Base-by-base conservation (phyloP, 2,888 invertebrate species). In the Sympetrum striolatum region DNA sequence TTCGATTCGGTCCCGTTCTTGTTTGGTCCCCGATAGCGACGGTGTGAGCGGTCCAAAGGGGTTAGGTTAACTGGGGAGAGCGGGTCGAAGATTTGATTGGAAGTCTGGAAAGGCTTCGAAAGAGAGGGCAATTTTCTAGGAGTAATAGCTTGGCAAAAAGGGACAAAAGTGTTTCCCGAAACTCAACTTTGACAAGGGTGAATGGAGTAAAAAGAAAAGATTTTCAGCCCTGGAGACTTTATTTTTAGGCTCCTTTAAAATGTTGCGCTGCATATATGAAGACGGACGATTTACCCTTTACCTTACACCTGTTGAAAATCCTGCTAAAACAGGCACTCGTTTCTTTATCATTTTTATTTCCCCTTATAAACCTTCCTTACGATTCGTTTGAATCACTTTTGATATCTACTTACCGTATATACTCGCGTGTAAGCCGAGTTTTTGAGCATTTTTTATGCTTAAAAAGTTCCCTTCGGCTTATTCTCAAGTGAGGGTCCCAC, bases 91-190 rank as follows among this genome's bases (percentile, higher is more conserved):
- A 82, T 82, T 58, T 82, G 82, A 82, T 82, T 82, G 82, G 82
- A 35, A 22, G 58, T 18, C 58, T 53, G 58, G 22, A 53, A 82
- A 82, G 35, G 82, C 82, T 60, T 82, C 82, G 44, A 35, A 82
- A 82, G 53, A 58, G 82, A 31, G 35, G 58, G 82, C 58, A 53
- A 82, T 82, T 82, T 82, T 82, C 82, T 82, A 60, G 58, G 82
- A 82, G 58, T 82, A 82, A 82, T 58, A 31, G 82, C 58, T 35
- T 22, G 31, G 3, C 25, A 82, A 25, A 6, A 18, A 58, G 58
- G 35, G 22, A 6, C 53, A 22, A 35, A 58, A 37, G 82, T 8
- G 35, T 35, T 14, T 58, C 58, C 82, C 81, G 64, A 64, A 64
- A n/a, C 64, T 25, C 64, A n/a, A 25, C 22, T n/a, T 8, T 5